phyloP scores from a whole-genome alignment of 2,797 vertebrate species.

The Peromyscus attwateri region DNA sequence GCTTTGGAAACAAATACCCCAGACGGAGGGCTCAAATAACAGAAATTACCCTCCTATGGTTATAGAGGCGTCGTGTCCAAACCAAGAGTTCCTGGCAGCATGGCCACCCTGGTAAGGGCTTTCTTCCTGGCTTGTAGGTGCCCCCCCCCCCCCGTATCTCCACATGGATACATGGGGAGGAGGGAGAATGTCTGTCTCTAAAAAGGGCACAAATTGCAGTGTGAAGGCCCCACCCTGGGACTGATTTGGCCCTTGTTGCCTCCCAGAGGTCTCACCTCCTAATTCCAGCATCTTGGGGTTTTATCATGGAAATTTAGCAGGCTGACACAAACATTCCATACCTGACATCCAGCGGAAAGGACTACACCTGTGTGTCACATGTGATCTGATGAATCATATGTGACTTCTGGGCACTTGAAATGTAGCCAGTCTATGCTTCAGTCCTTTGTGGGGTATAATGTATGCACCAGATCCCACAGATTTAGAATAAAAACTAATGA shows the following conservation, averaged over 20 bases:
- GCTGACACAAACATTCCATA: neutral
- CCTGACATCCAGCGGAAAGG: neutral
- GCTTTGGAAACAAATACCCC: neutral
- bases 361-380: neutral
- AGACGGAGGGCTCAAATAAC: neutral
- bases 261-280: neutral
- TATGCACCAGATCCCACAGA: neutral
- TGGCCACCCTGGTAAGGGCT: neutral
- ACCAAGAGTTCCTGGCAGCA: too few relatives aligned
- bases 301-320: neutral
- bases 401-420: neutral
- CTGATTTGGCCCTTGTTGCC: rapidly evolving
- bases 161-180: rapidly evolving
- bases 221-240: rapidly evolving
- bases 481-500: neutral
- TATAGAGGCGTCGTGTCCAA: neutral
- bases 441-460: neutral
- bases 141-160: too few relatives aligned
- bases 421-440: neutral
- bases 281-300: neutral
- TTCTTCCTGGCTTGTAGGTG: neutral
- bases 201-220: neutral
- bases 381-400: neutral
- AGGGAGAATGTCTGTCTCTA: neutral
- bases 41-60: too few relatives aligned